Evolutionary conservation across 1,140 invertebrate species (phyloP).

Genomic region (Amphibalanus amphitrite): DNA sequence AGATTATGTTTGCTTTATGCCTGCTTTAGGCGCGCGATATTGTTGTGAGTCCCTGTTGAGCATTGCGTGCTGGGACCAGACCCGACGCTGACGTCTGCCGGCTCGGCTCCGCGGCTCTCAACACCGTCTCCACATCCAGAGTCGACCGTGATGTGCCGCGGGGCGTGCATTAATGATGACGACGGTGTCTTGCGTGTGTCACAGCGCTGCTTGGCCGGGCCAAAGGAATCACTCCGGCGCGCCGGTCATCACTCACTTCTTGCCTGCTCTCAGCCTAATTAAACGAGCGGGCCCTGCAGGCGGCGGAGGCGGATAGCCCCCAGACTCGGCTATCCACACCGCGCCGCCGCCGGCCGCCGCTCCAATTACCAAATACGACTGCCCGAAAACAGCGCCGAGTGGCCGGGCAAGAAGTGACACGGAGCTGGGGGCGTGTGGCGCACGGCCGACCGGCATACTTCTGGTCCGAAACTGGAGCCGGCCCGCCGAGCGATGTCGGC

Average conservation of each 20-base stretch:
- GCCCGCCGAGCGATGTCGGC: too few species aligned
- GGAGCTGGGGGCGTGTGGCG: neutral
- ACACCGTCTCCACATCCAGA: neutral
- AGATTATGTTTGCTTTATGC: slow-evolving; percentile 2
- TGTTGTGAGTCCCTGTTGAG: neutral
- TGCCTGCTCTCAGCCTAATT: neutral
- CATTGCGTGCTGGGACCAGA: neutral
- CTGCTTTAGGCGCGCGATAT: neutral
- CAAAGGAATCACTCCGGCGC: neutral
- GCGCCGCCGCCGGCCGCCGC: too few species aligned
- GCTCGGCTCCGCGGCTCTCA: neutral
- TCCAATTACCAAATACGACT: neutral
- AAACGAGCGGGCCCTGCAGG: neutral
- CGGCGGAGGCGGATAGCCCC: too few species aligned
- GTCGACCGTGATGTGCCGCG: neutral
- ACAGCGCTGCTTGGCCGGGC: neutral
- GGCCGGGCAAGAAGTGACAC: neutral
- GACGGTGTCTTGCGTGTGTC: neutral
- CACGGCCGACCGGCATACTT: neutral
- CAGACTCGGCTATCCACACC: too few species aligned
- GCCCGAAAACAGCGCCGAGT: neutral
- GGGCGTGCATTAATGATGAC: neutral
- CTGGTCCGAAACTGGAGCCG: neutral
- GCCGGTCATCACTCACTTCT: neutral
- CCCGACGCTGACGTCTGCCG: too few species aligned